Evolutionary conservation across 1,140 invertebrate genomes (phyloP).

Genomic region (Arctopsyche grandis): DNA sequence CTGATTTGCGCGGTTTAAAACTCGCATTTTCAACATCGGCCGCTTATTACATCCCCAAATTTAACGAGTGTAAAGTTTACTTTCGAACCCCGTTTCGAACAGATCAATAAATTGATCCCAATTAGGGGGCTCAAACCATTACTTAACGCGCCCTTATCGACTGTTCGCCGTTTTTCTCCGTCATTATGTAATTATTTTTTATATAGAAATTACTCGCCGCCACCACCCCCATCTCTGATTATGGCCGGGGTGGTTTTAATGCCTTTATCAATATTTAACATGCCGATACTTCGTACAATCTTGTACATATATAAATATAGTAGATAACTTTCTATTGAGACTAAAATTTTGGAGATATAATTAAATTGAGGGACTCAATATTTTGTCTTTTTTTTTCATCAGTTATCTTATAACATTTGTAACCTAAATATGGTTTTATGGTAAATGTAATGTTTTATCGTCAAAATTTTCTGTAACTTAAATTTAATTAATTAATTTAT

Average conservation of each 20-base stretch:
- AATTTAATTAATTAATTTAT: too few species aligned
- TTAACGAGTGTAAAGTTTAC: slow-evolving; percentile 17
- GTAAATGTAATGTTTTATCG: too few species aligned
- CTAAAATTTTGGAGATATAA: not conserved
- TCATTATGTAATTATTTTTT: not conserved
- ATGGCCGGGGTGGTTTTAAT: not conserved
- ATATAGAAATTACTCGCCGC: not conserved
- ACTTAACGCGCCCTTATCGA: not conserved
- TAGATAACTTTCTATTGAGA: not conserved
- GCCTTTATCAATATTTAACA: slow-evolving; percentile 12
- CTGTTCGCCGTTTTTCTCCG: not conserved
- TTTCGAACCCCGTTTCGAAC: not conserved
- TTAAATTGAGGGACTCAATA: not conserved
- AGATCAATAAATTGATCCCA: slow-evolving; percentile 22
- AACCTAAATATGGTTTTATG: too few species aligned
- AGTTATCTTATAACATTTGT: too few species aligned
- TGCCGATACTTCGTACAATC: not conserved
- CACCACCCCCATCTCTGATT: not conserved
- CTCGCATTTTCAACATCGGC: not conserved
- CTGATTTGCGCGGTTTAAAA: not conserved
- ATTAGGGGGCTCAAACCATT: not conserved
- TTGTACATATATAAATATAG: too few species aligned
- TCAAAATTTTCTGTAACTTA: too few species aligned
- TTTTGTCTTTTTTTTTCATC: too few species aligned
- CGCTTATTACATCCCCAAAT: slow-evolving; percentile 4